Percentiles rank a stretch among this genome's conserved stretches.
phyloP scores from a whole-genome alignment of 1,140 invertebrate species.

The Drosophila paulistorum region DNA sequence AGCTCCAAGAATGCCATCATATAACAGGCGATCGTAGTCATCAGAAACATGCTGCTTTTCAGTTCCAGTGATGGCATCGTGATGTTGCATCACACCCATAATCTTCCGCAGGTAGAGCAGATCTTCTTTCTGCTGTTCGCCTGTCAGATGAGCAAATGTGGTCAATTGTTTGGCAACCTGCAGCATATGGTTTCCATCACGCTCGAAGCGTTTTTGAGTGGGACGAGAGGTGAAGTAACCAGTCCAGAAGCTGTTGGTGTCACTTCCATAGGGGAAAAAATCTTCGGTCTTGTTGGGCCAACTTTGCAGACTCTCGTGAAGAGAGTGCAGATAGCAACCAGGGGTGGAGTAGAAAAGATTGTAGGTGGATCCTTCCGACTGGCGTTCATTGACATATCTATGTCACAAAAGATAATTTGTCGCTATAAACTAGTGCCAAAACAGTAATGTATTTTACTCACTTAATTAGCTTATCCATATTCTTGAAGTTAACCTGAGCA shows the following conservation, averaged over 20 bases:
- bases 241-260: slow-evolving; percentile 94
- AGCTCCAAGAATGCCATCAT: slow-evolving; percentile 50
- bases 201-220: slow-evolving; percentile 91
- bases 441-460: slow-evolving; percentile 79
- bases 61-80: slow-evolving; percentile 94
- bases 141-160: slow-evolving; percentile 68
- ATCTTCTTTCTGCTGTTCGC: slow-evolving; percentile 47
- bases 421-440: accelerated
- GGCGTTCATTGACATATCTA: slow-evolving; percentile 83
- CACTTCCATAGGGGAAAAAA: slow-evolving; percentile 96
- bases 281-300: slow-evolving; percentile 91
- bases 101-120: slow-evolving; percentile 69
- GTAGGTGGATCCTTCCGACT: slow-evolving; percentile 86
- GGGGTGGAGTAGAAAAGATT: slow-evolving; percentile 87
- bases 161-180: slow-evolving; percentile 87
- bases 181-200: slow-evolving; percentile 91
- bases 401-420: accelerated
- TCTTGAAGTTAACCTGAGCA: slow-evolving; percentile 92
- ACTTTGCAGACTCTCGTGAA: slow-evolving; percentile 87
- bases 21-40: slow-evolving; percentile 88
- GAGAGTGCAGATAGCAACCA: slow-evolving; percentile 94
- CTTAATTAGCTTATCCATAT: slow-evolving; percentile 95
- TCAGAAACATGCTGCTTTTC: slow-evolving; percentile 94
- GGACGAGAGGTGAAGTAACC: slow-evolving; percentile 97
- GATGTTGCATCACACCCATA: slow-evolving; percentile 96